Base-by-base conservation (phyloP, 2,113 vertebrate genomes). In the Talpa occidentalis region DNA sequence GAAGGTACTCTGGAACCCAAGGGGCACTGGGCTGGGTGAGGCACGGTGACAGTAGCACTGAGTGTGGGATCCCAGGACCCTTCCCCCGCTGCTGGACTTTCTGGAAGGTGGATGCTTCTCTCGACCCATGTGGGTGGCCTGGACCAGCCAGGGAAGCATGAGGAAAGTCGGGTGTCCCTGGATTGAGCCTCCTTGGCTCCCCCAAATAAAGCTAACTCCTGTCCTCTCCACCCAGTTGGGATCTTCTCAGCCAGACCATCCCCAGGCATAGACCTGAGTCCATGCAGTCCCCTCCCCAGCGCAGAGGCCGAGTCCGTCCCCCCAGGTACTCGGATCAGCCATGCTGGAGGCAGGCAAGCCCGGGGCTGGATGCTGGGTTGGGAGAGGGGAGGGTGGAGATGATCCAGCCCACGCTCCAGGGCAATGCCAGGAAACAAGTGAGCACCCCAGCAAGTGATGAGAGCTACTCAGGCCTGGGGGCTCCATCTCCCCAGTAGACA, bases 401-500 rank as follows among this genome's bases (percentile, higher is more conserved):
- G 37, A 10, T n/a, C 64, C 78, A 37, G 14, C 40, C 30, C 7
- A 6, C 44, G 32, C 44, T 8, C 77, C 49, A 7, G 40, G 62
- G 40, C 42, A 35, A 10, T 24, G 64, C 56, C 17, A 10, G n/a
- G 69, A 40, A 49, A 42, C 1, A 3, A 1, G 24, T 5, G 19
- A 21, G n/a, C n/a, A 14, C 8, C 56, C 5, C 19, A 14, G 2
- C 5, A 24, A 1, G 0, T 0, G 66, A 19, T 30, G 28, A 26
- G 64, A 17, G 54, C 54, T 56, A 11, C 21, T 56, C 26, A 62
- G 60, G 60, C 3, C 60, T 62, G 88, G 60, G 76, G 16, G 47
- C 62, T 49, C 66, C 3, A 0, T 49, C 5, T 81, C 40, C 19
- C 22, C 52, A 0, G 2, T 16, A 17, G 21, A 26, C 42, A 16